Conservation (phyloP, 2,113 vertebrate genomes). For the Entomyzon cyanotis region DNA sequence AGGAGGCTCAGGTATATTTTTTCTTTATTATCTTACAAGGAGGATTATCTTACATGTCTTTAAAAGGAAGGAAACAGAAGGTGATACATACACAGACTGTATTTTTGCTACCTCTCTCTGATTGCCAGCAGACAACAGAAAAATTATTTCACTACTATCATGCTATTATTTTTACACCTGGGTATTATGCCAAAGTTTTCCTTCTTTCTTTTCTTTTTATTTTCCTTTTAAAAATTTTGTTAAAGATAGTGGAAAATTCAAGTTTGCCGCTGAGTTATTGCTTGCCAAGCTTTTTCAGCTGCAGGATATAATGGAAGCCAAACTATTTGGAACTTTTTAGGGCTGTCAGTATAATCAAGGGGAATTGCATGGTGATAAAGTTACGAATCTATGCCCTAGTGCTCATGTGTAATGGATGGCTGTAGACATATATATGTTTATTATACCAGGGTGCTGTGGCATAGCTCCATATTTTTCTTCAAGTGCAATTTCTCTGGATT, state of each 20-base stretch:
- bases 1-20: not conserved
- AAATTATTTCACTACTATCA: not conserved
- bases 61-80: not conserved
- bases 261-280: constrained; percentile 42
- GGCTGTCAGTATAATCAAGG: constrained; percentile 54
- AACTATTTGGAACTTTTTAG: constrained; percentile 64
- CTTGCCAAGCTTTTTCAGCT: constrained; percentile 70
- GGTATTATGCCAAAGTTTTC: not conserved
- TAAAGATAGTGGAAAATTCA: constrained; percentile 39
- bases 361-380: constrained; percentile 39
- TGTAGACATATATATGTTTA: not conserved
- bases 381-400: not conserved
- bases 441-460: not conserved
- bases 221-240: too few relatives aligned
- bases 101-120: constrained; percentile 6
- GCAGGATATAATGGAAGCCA: constrained; percentile 29
- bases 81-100: not conserved
- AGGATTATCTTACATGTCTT: not conserved
- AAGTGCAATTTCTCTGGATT: not conserved
- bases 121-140: constrained; percentile 26
- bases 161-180: not conserved
- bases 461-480: not conserved
- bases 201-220: not conserved
- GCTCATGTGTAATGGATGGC: not conserved
- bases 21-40: not conserved